These are phyloP conservation scores for Lasaia peninsularis DNA, from an alignment of 1,140 invertebrate species.

Conservation along the genomic window DNA sequence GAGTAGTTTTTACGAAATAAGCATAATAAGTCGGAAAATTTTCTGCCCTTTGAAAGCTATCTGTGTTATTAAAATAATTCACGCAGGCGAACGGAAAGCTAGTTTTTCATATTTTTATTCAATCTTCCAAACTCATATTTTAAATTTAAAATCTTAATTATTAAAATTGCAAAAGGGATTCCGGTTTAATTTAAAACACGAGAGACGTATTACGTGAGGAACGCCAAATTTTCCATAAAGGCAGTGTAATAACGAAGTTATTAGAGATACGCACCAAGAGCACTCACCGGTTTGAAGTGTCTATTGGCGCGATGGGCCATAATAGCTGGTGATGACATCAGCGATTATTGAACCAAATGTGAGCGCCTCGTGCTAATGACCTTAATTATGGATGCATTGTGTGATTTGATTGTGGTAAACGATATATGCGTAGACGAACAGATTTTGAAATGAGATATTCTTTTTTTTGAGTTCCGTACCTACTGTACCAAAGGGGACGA, in stretches of 20 bases:
- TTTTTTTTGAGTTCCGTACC: too few species aligned
- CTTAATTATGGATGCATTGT: constrained; percentile 23
- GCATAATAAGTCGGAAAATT: too few species aligned
- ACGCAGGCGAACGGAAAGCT: too few species aligned
- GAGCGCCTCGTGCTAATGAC: constrained; percentile 21
- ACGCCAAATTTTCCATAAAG: constrained; percentile 4
- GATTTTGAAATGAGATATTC: neutral
- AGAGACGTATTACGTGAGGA: neutral
- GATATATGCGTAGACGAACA: neutral
- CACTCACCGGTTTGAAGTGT: constrained; percentile 20
- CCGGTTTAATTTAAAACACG: constrained; percentile 6
- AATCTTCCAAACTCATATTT: neutral
- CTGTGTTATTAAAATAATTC: too few species aligned
- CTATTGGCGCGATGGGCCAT: constrained; percentile 23
- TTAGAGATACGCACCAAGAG: constrained; percentile 1
- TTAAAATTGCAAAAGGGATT: neutral
- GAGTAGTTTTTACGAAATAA: too few species aligned
- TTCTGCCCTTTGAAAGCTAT: too few species aligned
- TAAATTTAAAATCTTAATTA: neutral
- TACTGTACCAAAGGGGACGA: too few species aligned
- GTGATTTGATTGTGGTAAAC: constrained; percentile 15
- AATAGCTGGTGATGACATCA: constrained; percentile 32
- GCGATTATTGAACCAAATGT: constrained; percentile 39
- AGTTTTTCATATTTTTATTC: too few species aligned
- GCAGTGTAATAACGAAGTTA: constrained; percentile 10